These are phyloP conservation scores for Stichopus chloronotus DNA, from an alignment of 35 echinoderm and acorn worm species.

Conservation along the genomic window DNA sequence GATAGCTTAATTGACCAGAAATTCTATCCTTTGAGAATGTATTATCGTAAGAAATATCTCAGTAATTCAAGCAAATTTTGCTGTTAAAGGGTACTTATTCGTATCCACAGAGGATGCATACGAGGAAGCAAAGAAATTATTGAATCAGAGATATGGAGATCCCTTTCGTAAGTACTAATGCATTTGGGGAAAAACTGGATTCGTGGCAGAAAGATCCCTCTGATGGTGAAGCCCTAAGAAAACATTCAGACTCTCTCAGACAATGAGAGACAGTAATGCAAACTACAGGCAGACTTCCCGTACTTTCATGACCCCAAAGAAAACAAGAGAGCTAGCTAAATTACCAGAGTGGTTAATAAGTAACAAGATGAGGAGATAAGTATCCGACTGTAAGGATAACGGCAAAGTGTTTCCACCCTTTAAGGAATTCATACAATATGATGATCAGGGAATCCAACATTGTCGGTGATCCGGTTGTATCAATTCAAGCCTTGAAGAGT, in stretches of 20 bases:
- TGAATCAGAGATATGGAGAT: slow-evolving; percentile 69
- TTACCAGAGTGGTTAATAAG: slow-evolving; percentile 89
- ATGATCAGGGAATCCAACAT: slow-evolving; percentile 65
- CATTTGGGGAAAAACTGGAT: too few species aligned
- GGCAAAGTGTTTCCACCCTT: slow-evolving; percentile 54
- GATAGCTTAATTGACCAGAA: slow-evolving; percentile 61
- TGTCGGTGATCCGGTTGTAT: slow-evolving; percentile 66
- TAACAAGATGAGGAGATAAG: slow-evolving; percentile 51
- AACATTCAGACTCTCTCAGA: too few species aligned
- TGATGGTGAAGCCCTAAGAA: too few species aligned
- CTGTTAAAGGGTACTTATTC: slow-evolving; percentile 66
- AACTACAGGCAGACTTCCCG: slow-evolving; percentile 41
- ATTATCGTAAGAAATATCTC: slow-evolving; percentile 70
- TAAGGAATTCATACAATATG: slow-evolving; percentile 53
- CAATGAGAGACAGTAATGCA: too few species aligned
- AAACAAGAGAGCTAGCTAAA: slow-evolving; percentile 68
- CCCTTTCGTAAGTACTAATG: too few species aligned
- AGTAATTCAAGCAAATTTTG: slow-evolving; percentile 46
- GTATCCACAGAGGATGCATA: slow-evolving; percentile 56
- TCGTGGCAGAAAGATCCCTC: too few species aligned
- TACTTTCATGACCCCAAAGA: slow-evolving; percentile 74
- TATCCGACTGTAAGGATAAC: slow-evolving; percentile 18
- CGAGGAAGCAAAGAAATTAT: slow-evolving; percentile 23
- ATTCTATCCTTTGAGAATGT: slow-evolving; percentile 47
- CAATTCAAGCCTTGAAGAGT: slow-evolving; percentile 58